Conservation (phyloP, 64 coral and sea anemone species). For the Trachythela sp. region DNA sequence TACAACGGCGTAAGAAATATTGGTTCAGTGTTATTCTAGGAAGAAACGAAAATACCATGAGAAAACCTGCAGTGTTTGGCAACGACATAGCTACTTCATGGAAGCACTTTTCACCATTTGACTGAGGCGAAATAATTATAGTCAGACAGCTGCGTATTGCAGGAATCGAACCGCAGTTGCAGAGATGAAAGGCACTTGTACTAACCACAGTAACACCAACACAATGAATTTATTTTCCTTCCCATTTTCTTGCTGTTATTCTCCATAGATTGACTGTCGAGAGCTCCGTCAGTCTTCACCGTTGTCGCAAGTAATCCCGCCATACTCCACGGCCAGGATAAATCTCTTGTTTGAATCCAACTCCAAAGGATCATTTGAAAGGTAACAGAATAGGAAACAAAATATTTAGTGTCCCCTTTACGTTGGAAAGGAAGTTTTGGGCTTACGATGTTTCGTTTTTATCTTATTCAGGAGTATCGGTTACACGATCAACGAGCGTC, state of each 20-base stretch:
- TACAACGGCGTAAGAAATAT: no score
- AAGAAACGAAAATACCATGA: no score
- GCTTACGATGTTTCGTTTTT: background rate
- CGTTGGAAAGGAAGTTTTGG: background rate
- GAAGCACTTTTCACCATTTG: no score
- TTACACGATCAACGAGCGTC: conserved; percentile 82
- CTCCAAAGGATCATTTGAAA: conserved; percentile 84
- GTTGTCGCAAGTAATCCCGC: conserved; percentile 87
- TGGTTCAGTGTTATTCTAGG: no score
- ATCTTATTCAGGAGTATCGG: conserved; percentile 62
- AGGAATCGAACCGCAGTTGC: no score
- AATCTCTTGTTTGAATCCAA: conserved; percentile 97
- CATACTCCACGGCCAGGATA: conserved; percentile 72
- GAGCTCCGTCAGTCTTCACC: conserved; percentile 93
- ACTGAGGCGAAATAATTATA: no score
- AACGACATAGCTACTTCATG: no score
- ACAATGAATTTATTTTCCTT: background rate
- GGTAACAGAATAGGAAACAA: conserved; percentile 53
- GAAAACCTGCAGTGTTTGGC: no score
- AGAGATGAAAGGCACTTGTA: no score
- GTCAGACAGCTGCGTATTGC: no score
- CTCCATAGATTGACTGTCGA: conserved; percentile 80
- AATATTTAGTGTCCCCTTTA: no score
- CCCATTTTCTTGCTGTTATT: background rate
- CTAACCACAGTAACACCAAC: no score